These are phyloP conservation scores for Arion vulgaris DNA, from an alignment of 1,140 invertebrate species.

Conservation along the genomic window DNA sequence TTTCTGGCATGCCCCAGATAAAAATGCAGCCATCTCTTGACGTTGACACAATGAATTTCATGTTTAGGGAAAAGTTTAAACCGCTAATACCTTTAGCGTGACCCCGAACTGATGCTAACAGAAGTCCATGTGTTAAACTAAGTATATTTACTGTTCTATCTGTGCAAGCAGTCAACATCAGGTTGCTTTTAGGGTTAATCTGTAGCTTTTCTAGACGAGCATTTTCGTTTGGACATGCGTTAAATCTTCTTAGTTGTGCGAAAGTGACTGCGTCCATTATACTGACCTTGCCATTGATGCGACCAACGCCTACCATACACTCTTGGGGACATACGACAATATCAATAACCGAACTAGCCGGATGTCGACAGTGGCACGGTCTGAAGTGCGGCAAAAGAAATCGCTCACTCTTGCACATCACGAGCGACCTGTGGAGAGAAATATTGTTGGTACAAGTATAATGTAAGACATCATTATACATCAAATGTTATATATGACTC, in stretches of 20 bases:
- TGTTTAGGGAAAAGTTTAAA: constrained; percentile 13
- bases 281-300: constrained; percentile 27
- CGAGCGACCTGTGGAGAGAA: background rate
- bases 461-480: no score
- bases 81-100: constrained; percentile 27
- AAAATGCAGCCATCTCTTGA: constrained; percentile 26
- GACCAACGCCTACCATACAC: background rate
- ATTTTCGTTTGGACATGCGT: constrained; percentile 15
- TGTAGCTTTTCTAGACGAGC: constrained; percentile 17
- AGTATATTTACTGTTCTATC: constrained; percentile 11
- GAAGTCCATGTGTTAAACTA: background rate
- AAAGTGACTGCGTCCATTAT: background rate
- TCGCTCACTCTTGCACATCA: constrained; percentile 2
- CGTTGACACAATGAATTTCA: constrained; percentile 30
- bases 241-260: background rate
- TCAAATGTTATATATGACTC: no score
- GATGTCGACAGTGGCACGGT: constrained; percentile 13
- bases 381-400: background rate
- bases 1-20: constrained; percentile 18
- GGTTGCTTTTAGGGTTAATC: background rate
- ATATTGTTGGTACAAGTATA: no score
- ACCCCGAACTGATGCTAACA: constrained; percentile 4
- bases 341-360: constrained; percentile 11
- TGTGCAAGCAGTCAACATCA: constrained; percentile 17
- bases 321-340: constrained; percentile 15